phyloP scores from a whole-genome alignment of 2,888 invertebrate genomes.

The Microchrysa polita region DNA sequence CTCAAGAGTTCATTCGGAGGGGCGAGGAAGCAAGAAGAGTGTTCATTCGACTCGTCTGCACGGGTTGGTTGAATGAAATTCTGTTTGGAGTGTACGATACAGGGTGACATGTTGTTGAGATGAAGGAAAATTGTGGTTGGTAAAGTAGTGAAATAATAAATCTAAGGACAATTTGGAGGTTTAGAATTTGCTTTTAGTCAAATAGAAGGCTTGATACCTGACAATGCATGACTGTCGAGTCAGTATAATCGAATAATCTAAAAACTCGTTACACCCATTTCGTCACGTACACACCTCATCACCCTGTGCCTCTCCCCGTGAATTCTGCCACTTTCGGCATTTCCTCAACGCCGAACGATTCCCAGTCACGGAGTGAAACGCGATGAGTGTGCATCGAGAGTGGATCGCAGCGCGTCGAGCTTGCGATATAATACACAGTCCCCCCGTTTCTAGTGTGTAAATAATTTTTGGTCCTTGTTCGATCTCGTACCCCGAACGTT shows the following conservation, averaged over 20 bases:
- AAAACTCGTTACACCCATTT: too few relatives aligned
- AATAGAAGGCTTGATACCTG: too few relatives aligned
- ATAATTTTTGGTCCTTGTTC: constrained; percentile 37
- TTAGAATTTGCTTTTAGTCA: too few relatives aligned
- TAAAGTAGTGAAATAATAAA: too few relatives aligned
- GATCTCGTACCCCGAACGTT: constrained; percentile 27
- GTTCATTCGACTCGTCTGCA: too few relatives aligned
- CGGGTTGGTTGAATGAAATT: too few relatives aligned
- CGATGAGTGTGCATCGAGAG: constrained; percentile 59
- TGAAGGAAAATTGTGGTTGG: too few relatives aligned
- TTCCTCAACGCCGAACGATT: constrained; percentile 51
- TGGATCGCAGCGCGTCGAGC: constrained; percentile 56
- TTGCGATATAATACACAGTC: constrained; percentile 55
- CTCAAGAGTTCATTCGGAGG: background rate
- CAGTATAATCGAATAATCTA: too few relatives aligned
- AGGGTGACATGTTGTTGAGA: too few relatives aligned
- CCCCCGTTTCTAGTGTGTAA: constrained; percentile 45
- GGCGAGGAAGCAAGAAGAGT: background rate
- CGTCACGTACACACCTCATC: background rate
- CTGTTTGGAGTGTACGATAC: too few relatives aligned
- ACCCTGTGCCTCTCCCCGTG: constrained; percentile 9
- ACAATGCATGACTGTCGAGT: too few relatives aligned
- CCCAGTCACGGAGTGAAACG: constrained; percentile 61
- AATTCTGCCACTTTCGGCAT: constrained; percentile 48
- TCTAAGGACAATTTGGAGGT: too few relatives aligned